These are phyloP conservation scores for Mayetiola destructor DNA, from an alignment of 2,888 invertebrate genomes.

Conservation along the genomic window DNA sequence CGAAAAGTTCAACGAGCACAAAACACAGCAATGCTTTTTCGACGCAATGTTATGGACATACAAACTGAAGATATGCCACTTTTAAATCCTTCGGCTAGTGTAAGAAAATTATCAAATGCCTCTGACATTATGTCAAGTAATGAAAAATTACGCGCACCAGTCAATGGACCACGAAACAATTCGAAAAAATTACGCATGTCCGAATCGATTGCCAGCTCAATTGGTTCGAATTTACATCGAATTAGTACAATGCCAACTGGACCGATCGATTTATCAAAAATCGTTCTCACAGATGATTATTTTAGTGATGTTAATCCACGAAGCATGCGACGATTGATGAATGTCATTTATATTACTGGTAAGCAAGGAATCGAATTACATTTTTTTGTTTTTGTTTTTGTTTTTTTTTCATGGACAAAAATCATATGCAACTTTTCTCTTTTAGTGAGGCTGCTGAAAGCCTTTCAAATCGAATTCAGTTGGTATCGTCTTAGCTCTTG, in stretches of 20 bases:
- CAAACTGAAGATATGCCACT: conserved; percentile 27
- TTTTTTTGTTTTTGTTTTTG: not conserved
- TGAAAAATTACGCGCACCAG: conserved; percentile 48
- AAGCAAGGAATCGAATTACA: too few species aligned
- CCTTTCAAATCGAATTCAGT: conserved; percentile 97
- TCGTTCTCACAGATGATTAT: conserved; percentile 92
- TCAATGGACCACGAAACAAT: conserved; percentile 34
- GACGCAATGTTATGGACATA: conserved; percentile 30
- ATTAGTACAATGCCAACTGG: conserved; percentile 51
- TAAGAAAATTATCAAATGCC: conserved; percentile 61
- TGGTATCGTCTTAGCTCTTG: conserved; percentile 97
- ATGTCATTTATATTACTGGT: conserved; percentile 93
- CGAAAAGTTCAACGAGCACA: conserved; percentile 78
- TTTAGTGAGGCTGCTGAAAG: conserved; percentile 82
- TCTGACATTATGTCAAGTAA: conserved; percentile 69
- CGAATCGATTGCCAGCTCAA: conserved; percentile 81
- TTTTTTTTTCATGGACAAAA: not conserved
- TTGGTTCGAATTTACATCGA: conserved; percentile 74
- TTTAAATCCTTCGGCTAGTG: conserved; percentile 44
- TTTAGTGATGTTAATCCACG: conserved; percentile 97
- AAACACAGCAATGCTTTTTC: conserved; percentile 48
- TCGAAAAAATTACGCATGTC: conserved; percentile 64
- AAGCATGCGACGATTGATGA: conserved; percentile 91
- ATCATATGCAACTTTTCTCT: conserved; percentile 16
- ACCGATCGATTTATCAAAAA: conserved; percentile 46